These are phyloP conservation scores for Calephelis virginiensis DNA, from an alignment of 1,140 invertebrate species.

Conservation along the genomic window DNA sequence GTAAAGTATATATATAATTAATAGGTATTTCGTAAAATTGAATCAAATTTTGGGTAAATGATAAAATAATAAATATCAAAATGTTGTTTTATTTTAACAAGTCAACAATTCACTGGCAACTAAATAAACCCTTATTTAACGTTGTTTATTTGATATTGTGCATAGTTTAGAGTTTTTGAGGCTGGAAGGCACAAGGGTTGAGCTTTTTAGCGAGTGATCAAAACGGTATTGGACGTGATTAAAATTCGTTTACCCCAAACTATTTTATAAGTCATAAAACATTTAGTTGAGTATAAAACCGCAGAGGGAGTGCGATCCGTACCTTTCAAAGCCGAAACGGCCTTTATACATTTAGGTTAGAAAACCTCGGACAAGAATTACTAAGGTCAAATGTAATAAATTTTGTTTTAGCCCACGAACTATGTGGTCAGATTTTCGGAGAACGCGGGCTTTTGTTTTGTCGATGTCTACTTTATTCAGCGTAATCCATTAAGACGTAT, in stretches of 20 bases:
- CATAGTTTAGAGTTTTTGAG: constrained; percentile 20
- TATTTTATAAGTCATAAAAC: constrained; percentile 71
- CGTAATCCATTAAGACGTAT: constrained; percentile 73
- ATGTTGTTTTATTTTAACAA: background rate
- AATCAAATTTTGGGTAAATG: too few species aligned
- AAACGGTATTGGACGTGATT: constrained; percentile 21
- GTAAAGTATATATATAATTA: too few species aligned
- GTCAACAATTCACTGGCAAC: background rate
- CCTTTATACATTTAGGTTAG: constrained; percentile 56
- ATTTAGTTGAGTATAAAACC: constrained; percentile 67
- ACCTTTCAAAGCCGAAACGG: constrained; percentile 63
- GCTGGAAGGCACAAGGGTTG: constrained; percentile 18
- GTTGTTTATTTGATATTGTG: constrained; percentile 11
- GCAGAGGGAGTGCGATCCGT: constrained; percentile 44
- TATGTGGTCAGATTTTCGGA: constrained; percentile 68
- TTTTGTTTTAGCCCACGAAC: constrained; percentile 71
- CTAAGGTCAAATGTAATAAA: constrained; percentile 75
- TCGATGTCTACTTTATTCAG: constrained; percentile 70
- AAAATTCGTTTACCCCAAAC: constrained; percentile 49
- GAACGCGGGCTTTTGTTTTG: constrained; percentile 61
- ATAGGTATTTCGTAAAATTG: too few species aligned
- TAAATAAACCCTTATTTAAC: background rate
- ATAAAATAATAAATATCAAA: too few species aligned
- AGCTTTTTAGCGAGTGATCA: constrained; percentile 22
- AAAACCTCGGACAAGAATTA: constrained; percentile 69